Conservation (phyloP, 2,888 invertebrate genomes). For the Temnothorax ravouxi region DNA sequence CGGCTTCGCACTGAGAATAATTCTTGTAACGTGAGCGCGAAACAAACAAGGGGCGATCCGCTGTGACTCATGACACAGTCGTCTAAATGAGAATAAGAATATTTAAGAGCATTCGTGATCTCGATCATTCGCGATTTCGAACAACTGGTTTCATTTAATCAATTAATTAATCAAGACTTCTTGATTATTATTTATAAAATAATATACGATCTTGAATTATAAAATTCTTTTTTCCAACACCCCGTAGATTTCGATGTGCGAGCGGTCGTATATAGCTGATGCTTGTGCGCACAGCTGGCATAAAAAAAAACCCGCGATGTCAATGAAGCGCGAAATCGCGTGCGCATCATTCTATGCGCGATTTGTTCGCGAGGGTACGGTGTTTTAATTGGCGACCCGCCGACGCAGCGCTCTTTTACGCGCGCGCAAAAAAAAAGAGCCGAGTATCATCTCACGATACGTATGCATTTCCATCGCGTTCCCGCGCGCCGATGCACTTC, state of each 20-base stretch:
- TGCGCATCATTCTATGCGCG: conserved; percentile 53
- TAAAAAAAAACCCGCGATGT: conserved; percentile 67
- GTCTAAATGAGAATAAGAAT: no score
- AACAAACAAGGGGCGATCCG: no score
- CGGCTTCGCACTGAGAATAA: no score
- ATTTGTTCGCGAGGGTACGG: conserved; percentile 64
- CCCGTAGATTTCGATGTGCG: conserved; percentile 3
- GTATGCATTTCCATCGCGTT: conserved; percentile 67
- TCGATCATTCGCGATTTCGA: no score
- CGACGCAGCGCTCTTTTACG: conserved; percentile 68
- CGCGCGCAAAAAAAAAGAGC: conserved; percentile 55
- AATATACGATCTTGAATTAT: neutral
- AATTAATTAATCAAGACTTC: neutral
- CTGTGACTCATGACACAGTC: no score
- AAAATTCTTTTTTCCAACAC: conserved; percentile 5
- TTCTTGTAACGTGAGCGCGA: no score
- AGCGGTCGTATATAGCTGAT: neutral
- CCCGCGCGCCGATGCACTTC: conserved; percentile 65
- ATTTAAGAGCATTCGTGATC: no score
- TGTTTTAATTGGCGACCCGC: conserved; percentile 75
- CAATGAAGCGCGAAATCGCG: conserved; percentile 73
- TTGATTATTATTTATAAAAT: neutral
- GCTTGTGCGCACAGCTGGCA: conserved; percentile 43
- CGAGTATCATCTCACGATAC: conserved; percentile 66
- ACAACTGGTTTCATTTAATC: neutral